phyloP scores from a whole-genome alignment of 2,113 vertebrate genomes.

The Burhinus oedicnemus region DNA sequence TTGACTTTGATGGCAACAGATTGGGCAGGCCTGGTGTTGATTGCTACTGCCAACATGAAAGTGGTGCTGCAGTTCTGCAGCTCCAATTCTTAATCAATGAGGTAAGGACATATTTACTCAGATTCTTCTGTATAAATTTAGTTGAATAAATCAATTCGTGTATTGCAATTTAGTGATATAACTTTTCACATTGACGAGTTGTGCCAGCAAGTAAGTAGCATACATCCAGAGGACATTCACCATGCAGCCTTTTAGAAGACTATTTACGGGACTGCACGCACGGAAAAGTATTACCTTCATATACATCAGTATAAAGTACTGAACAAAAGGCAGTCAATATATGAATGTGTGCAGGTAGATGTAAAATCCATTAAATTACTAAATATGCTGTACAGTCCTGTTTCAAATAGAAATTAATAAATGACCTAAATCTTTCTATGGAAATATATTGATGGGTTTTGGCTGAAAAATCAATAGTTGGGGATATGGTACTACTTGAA shows the following conservation, averaged over 20 bases:
- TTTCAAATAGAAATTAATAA: constrained; percentile 20
- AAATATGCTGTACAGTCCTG: background rate
- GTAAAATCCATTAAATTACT: constrained; percentile 23
- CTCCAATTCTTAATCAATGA: constrained; percentile 98
- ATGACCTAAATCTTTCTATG: background rate
- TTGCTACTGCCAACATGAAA: constrained; percentile 95
- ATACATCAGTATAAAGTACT: background rate
- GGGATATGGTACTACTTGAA: background rate
- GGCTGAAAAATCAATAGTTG: background rate
- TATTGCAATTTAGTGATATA: background rate
- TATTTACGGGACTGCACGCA: background rate
- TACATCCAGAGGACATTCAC: background rate
- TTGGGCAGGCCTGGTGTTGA: constrained; percentile 96
- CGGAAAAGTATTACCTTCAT: background rate
- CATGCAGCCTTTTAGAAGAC: background rate
- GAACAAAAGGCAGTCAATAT: background rate
- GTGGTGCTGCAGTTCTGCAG: constrained; percentile 92
- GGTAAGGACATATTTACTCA: constrained; percentile 79
- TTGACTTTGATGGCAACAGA: constrained; percentile 88
- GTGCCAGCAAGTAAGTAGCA: background rate
- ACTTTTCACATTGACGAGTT: background rate
- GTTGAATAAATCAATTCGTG: background rate
- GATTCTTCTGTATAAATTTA: background rate
- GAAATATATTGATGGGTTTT: background rate
- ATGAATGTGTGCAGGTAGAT: background rate